phyloP scores from a whole-genome alignment of 1,140 invertebrate genomes.

The Samia ricini region DNA sequence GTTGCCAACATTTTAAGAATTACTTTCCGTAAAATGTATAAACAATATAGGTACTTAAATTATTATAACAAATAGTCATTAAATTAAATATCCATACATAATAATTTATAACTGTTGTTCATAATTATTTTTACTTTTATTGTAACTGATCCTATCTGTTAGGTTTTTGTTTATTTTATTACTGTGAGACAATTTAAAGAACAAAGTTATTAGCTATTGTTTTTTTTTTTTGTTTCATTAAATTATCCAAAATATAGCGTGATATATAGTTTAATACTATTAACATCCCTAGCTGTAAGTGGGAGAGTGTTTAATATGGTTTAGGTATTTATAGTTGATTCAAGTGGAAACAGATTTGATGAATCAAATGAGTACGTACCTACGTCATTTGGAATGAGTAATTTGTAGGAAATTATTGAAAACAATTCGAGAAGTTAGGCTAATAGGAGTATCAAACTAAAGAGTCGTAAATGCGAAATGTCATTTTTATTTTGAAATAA shows the following conservation, averaged over 20 bases:
- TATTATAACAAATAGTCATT: too few species aligned
- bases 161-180: too few species aligned
- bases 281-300: neutral
- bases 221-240: neutral
- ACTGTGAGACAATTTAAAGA: too few species aligned
- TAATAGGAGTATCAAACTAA: neutral
- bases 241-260: neutral
- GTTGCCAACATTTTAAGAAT: neutral
- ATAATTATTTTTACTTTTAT: too few species aligned
- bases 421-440: neutral
- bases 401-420: neutral
- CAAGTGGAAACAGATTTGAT: conserved; percentile 10
- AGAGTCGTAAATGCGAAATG: neutral
- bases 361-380: conserved; percentile 4
- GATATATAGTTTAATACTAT: neutral
- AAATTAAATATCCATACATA: too few species aligned
- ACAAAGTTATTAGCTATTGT: neutral
- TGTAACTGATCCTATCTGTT: too few species aligned
- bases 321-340: conserved; percentile 9
- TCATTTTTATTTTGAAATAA: neutral
- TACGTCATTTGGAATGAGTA: conserved; percentile 3
- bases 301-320: neutral
- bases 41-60: too few species aligned
- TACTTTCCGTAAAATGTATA: too few species aligned
- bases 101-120: too few species aligned